Evolutionary conservation across 2,797 vertebrate genomes (phyloP), one percentile per base, ranked within the genome.

Genomic region (Melanogrammus aeglefinus): DNA sequence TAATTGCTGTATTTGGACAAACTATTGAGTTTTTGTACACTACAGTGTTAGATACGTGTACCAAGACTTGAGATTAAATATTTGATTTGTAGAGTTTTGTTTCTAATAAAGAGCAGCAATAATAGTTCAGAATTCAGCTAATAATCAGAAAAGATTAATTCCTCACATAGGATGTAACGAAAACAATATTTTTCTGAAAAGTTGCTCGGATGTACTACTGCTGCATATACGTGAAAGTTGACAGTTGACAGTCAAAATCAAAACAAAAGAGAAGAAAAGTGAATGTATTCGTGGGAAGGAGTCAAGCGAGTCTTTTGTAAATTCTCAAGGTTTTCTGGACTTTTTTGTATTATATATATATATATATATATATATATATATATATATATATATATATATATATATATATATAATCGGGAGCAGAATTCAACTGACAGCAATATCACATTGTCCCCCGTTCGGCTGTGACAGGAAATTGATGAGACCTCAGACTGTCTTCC

Each of bases 391-490:
- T 29, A 35, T 72, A 33, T 33, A 33, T 2, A 33, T 8, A 21
- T 29, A 35, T 72, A 33, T 33, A 33, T 2, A 33, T 8, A 21
- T 38, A 72, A 27, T 72, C 36, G 14, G 41, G 57, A 63, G 57
- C 6, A 35, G 29, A 72, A 77, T 72, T 14, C 44, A 41, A 33
- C 76, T 47, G 39, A 72, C 76, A 51, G 69, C 66, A 39, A 31
- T 71, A 76, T 76, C 66, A 71, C 38, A 71, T 33, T 24, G 57
- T 71, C 16, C 70, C 24, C 66, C 66, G 18, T 71, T 71, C 66
- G 27, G 16, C 39, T 47, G 33, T 77, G 69, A 77, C 76, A 77
- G 76, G 21, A 77, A 72, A 39, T n/a, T 72, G 69, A 77, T 77
- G 76, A 77, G 41, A 77, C 39, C 63, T 72, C 31, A 75, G 47